A percentile compares a stretch with the other conserved stretches of the same genome.
These are phyloP conservation scores for Crocallis elinguaria DNA, from an alignment of 2,888 invertebrate species.

Conservation along the genomic window DNA sequence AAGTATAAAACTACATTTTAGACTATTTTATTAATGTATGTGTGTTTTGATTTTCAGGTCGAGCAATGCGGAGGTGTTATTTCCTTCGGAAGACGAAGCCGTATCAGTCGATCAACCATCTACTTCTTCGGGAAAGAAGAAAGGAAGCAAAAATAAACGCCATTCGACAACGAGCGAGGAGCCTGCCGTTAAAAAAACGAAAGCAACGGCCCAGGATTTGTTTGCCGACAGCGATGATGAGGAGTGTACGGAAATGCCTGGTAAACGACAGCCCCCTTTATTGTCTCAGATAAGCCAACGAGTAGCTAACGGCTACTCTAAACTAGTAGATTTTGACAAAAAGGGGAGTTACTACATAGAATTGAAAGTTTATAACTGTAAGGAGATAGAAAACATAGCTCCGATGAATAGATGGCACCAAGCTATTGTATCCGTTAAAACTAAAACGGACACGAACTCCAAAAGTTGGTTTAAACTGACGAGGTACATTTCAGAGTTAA, in stretches of 20 bases:
- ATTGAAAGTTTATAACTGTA: not conserved
- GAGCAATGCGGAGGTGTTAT: too few species aligned
- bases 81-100: not conserved
- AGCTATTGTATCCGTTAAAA: too few species aligned
- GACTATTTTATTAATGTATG: too few species aligned
- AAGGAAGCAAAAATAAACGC: not conserved
- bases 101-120: not conserved
- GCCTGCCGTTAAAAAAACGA: not conserved
- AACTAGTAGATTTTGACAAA: not conserved
- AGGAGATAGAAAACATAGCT: not conserved
- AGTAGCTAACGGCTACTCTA: not conserved
- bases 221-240: not conserved
- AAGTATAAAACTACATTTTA: too few species aligned
- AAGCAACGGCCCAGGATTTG: not conserved
- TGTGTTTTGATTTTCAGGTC: too few species aligned
- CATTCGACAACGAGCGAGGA: not conserved
- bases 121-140: not conserved
- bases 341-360: not conserved
- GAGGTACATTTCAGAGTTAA: not conserved
- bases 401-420: not conserved
- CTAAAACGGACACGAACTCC: too few species aligned
- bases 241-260: not conserved
- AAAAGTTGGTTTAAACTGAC: too few species aligned
- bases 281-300: not conserved
- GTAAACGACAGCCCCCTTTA: not conserved